A percentile compares a stretch with the other conserved stretches of the same genome.
Evolutionary conservation across 2,888 invertebrate genomes (phyloP).

Genomic region (Epirrhoe alternata): DNA sequence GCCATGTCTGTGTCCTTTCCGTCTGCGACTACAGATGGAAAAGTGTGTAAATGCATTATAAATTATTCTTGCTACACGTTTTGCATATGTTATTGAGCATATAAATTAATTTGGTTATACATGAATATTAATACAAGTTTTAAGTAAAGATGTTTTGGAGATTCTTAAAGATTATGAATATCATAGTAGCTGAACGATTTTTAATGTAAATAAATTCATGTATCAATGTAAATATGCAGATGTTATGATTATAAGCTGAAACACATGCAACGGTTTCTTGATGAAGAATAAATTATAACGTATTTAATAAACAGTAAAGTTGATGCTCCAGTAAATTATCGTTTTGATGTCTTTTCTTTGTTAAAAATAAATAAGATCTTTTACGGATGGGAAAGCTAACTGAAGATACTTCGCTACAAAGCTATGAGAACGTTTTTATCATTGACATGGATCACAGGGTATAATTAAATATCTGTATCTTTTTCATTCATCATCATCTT

Average conservation of each 20-base stretch:
- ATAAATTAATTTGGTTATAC: conserved; percentile 5
- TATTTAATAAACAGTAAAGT: background rate
- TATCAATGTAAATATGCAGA: conserved; percentile 3
- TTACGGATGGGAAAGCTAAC: background rate
- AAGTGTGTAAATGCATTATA: conserved; percentile 37
- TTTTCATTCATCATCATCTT: no score
- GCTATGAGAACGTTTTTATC: background rate
- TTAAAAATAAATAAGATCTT: background rate
- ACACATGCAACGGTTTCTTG: conserved; percentile 3
- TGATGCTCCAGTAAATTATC: background rate
- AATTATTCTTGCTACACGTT: conserved; percentile 36
- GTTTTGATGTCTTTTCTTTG: background rate
- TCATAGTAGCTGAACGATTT: conserved; percentile 4
- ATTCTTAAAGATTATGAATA: background rate
- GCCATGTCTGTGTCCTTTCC: conserved; percentile 32
- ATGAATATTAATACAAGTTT: background rate
- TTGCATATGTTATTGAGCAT: conserved; percentile 31
- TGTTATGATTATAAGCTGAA: conserved; percentile 2
- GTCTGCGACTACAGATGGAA: conserved; percentile 37
- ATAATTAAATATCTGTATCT: no score
- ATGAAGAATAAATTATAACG: background rate
- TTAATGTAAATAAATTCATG: conserved; percentile 11
- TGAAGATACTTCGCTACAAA: background rate
- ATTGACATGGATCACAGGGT: background rate
- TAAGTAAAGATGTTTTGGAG: conserved; percentile 4